Conservation (phyloP, 1,140 invertebrate genomes). For the Drosophila burlai region DNA sequence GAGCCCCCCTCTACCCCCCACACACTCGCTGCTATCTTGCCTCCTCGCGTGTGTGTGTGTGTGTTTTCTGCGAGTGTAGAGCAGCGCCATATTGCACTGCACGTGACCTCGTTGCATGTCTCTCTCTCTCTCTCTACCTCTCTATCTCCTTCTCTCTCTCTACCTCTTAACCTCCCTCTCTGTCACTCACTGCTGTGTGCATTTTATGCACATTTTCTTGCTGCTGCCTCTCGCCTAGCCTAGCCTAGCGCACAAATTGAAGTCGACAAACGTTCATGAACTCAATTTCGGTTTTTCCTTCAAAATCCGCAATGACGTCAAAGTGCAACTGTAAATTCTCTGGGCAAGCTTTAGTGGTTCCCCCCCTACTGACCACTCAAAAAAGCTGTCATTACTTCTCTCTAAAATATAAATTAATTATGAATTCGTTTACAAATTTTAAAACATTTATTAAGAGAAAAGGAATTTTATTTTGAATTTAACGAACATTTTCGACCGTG, state of each 20-base stretch:
- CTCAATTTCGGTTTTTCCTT: constrained; percentile 81
- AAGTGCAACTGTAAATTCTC: constrained; percentile 75
- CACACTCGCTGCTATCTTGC: constrained; percentile 23
- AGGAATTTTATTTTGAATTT: constrained; percentile 1
- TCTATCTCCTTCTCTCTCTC: not conserved
- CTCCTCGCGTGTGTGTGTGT: not conserved
- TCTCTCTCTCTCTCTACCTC: not conserved
- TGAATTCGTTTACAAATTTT: not conserved
- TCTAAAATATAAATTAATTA: not conserved
- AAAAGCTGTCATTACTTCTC: not conserved
- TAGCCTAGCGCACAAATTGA: constrained; percentile 71
- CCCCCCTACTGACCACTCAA: not conserved
- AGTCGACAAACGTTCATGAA: constrained; percentile 84
- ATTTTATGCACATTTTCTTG: constrained; percentile 68
- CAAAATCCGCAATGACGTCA: constrained; percentile 72
- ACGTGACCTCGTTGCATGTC: constrained; percentile 80
- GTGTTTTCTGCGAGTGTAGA: constrained; percentile 39
- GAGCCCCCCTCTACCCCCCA: not conserved
- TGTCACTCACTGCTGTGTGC: constrained; percentile 15
- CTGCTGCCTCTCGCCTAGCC: constrained; percentile 39
- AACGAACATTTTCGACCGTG: not conserved
- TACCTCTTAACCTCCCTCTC: not conserved
- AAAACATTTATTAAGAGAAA: not conserved
- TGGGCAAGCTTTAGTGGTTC: not conserved
- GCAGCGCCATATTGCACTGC: constrained; percentile 74